phyloP scores from a whole-genome alignment of 2,888 invertebrate species.

The Harpalus rufipes region DNA sequence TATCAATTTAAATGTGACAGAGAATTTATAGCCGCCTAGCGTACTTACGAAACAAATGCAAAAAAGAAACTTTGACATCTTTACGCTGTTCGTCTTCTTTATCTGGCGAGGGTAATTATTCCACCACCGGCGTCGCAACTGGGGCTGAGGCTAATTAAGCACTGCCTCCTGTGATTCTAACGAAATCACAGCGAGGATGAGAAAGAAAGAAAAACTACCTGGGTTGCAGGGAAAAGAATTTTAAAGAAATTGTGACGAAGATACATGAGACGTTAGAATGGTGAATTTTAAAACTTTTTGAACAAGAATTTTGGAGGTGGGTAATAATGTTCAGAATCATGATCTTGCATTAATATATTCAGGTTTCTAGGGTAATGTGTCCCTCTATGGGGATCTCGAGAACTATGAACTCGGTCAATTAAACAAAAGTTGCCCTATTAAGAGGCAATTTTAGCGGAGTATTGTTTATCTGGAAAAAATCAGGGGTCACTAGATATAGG shows the following conservation, averaged over 20 bases:
- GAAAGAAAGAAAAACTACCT: slow-evolving; percentile 37
- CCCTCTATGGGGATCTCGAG: too few species aligned
- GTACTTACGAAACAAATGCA: slow-evolving; percentile 59
- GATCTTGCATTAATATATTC: too few species aligned
- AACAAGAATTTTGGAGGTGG: neutral
- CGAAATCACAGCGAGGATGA: slow-evolving; percentile 48
- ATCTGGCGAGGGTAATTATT: slow-evolving; percentile 62
- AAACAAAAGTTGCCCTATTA: too few species aligned
- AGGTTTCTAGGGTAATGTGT: too few species aligned
- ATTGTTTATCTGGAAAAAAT: too few species aligned
- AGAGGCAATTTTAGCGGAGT: too few species aligned
- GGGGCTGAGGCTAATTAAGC: slow-evolving; percentile 48
- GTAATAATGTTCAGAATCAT: too few species aligned
- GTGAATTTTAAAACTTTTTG: neutral
- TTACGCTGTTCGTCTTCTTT: slow-evolving; percentile 65
- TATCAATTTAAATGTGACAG: slow-evolving; percentile 67
- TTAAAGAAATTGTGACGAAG: neutral
- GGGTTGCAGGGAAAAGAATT: neutral
- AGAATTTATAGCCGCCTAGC: slow-evolving; percentile 58
- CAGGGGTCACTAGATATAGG: too few species aligned
- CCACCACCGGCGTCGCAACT: slow-evolving; percentile 47
- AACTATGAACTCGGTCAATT: too few species aligned
- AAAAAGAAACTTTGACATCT: slow-evolving; percentile 67
- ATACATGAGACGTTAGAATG: neutral
- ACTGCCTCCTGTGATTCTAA: slow-evolving; percentile 22